These are phyloP conservation scores for Magallana ariakensis DNA, from an alignment of 1,140 invertebrate species.

Conservation along the genomic window DNA sequence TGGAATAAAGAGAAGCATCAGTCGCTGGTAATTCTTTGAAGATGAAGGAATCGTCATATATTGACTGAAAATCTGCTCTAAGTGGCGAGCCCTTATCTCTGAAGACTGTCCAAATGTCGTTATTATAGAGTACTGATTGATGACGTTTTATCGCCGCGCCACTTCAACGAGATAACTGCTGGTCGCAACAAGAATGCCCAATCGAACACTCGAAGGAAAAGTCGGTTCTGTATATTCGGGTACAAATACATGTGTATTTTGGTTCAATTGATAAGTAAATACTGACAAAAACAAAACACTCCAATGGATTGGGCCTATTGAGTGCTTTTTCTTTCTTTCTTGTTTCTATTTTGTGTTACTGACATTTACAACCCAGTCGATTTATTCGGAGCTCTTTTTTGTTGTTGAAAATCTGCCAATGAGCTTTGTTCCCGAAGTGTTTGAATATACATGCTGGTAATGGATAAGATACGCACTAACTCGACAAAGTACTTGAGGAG, in stretches of 20 bases:
- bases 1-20: background rate
- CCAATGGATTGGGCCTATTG: background rate
- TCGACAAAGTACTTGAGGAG: too few relatives aligned
- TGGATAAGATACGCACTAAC: conserved; percentile 7
- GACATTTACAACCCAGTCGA: too few relatives aligned
- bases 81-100: conserved; percentile 12
- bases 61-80: conserved; percentile 23
- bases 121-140: conserved; percentile 32
- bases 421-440: background rate
- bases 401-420: conserved; percentile 6
- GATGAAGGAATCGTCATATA: conserved; percentile 25
- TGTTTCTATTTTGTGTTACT: too few relatives aligned
- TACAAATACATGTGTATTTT: background rate
- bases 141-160: background rate
- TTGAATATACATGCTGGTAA: background rate
- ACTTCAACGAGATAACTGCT: conserved; percentile 5
- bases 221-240: background rate
- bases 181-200: background rate
- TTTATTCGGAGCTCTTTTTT: background rate
- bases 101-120: conserved; percentile 31
- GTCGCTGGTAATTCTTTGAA: conserved; percentile 7
- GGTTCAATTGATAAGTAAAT: conserved; percentile 8
- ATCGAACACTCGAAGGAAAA: conserved; percentile 5
- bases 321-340: background rate
- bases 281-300: conserved; percentile 29